Evolutionary conservation across 2,888 invertebrate genomes (phyloP).

Genomic region (Camponotus fellah): DNA sequence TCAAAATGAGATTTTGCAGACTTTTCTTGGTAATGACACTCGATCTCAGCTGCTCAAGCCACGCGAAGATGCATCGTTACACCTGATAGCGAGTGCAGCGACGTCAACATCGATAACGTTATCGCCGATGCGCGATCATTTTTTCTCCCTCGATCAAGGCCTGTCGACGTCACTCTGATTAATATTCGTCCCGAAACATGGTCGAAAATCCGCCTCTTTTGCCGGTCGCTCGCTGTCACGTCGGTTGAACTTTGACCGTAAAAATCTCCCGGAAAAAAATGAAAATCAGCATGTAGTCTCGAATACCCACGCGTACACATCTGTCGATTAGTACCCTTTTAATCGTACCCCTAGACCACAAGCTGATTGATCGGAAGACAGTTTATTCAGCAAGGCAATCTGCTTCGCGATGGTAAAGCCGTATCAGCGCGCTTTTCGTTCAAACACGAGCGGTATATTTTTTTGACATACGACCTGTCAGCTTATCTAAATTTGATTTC

Average conservation of each 20-base stretch:
- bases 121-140: slow-evolving; percentile 74
- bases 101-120: slow-evolving; percentile 74
- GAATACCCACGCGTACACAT: slow-evolving; percentile 78
- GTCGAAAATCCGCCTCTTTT: slow-evolving; percentile 61
- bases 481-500: background rate
- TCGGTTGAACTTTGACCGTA: slow-evolving; percentile 78
- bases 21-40: background rate
- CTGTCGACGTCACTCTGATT: slow-evolving; percentile 75
- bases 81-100: slow-evolving; percentile 52
- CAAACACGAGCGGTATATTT: background rate
- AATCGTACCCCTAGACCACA: slow-evolving; percentile 84
- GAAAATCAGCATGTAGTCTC: slow-evolving; percentile 85
- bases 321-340: slow-evolving; percentile 62
- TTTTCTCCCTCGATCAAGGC: slow-evolving; percentile 72
- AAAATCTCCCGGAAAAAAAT: slow-evolving; percentile 82
- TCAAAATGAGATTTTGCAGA: background rate
- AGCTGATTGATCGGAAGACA: slow-evolving; percentile 82
- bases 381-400: slow-evolving; percentile 76
- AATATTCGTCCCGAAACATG: slow-evolving; percentile 73
- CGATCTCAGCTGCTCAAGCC: background rate
- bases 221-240: background rate
- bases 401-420: slow-evolving; percentile 39
- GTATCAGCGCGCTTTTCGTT: slow-evolving; percentile 14
- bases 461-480: background rate
- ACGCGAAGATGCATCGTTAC: slow-evolving; percentile 58